A percentile compares a stretch with the other conserved stretches of the same genome.
phyloP scores from a whole-genome alignment of 2,888 invertebrate genomes.

The Poecilobothrus nobilitatus region DNA sequence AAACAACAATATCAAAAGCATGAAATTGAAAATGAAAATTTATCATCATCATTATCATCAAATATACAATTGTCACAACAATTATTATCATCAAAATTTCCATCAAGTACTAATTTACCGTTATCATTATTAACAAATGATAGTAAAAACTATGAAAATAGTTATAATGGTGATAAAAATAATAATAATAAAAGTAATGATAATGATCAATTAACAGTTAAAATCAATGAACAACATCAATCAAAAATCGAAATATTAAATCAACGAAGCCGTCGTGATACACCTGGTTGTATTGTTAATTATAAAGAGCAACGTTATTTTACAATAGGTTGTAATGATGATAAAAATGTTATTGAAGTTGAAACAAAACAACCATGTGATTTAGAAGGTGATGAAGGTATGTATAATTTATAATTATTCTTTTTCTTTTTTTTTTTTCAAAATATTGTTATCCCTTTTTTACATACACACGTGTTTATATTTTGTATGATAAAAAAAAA shows the following conservation, averaged over 20 bases:
- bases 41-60: background rate
- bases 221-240: slow-evolving; percentile 16
- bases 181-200: background rate
- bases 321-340: slow-evolving; percentile 41
- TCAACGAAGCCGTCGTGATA: slow-evolving; percentile 40
- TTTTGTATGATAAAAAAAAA: no score
- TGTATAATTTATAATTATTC: no score
- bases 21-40: no score
- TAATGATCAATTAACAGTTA: slow-evolving; percentile 13
- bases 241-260: slow-evolving; percentile 19
- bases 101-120: background rate
- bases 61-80: background rate
- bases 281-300: slow-evolving; percentile 42
- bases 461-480: no score
- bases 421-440: no score
- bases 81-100: background rate
- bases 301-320: slow-evolving; percentile 42
- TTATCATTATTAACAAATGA: background rate
- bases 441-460: no score
- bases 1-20: no score
- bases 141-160: background rate
- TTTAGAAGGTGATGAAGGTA: slow-evolving; percentile 44
- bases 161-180: background rate
- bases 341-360: slow-evolving; percentile 41
- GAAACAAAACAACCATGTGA: slow-evolving; percentile 37